A percentile compares a stretch with the other conserved stretches of the same genome.
phyloP scores from a whole-genome alignment of 2,113 vertebrate species.

The Zapus hudsonius region DNA sequence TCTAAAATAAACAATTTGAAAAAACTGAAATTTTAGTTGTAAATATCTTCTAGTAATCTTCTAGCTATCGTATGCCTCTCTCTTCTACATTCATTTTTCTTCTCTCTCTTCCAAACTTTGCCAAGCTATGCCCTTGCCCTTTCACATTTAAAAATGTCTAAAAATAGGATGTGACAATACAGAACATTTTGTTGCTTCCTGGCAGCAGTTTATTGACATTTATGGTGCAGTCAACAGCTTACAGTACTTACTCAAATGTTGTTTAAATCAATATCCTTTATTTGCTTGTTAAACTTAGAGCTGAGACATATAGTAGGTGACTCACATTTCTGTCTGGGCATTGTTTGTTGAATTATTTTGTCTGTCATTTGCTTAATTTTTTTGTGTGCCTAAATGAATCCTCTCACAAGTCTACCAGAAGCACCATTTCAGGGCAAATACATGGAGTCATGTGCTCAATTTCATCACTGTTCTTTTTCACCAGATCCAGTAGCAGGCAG shows the following conservation, averaged over 20 bases:
- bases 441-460: too few relatives aligned
- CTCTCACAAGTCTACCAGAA: background rate
- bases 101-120: too few relatives aligned
- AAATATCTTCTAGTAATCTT: background rate
- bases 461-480: background rate
- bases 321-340: background rate
- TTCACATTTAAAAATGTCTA: background rate
- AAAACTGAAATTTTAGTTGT: background rate
- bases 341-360: background rate
- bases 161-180: background rate
- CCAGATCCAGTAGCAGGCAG: background rate
- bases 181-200: background rate
- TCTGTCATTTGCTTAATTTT: background rate
- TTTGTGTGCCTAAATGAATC: background rate
- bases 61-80: background rate
- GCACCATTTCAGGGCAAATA: background rate
- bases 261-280: background rate
- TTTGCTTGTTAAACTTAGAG: background rate
- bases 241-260: background rate
- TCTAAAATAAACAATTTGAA: background rate
- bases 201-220: background rate
- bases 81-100: background rate
- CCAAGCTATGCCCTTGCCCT: too few relatives aligned
- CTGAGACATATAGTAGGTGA: background rate
- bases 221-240: background rate